Conservation (phyloP, 1,140 invertebrate genomes). For the Pachyrhynchus sulphureomaculatus region DNA sequence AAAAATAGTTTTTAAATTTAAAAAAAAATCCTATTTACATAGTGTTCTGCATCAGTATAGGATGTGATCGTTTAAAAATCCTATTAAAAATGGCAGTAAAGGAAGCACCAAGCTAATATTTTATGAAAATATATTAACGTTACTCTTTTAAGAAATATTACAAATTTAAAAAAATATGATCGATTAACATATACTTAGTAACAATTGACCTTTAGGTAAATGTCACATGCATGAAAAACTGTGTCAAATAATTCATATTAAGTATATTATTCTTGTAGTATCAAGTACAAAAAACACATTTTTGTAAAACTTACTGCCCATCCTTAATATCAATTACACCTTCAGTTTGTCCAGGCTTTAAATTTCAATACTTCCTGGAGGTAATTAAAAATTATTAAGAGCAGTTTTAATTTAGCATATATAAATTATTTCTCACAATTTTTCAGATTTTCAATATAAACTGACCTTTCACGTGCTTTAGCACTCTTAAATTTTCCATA, state of each 20-base stretch:
- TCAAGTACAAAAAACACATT: no score
- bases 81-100: conserved; percentile 15
- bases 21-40: conserved; percentile 14
- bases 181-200: conserved; percentile 5
- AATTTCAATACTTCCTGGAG: no score
- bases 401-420: no score
- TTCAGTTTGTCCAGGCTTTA: no score
- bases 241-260: no score
- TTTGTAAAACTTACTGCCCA: no score
- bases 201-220: not conserved
- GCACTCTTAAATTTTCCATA: not conserved
- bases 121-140: conserved; percentile 13
- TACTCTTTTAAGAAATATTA: not conserved
- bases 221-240: no score
- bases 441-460: not conserved
- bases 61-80: conserved; percentile 7
- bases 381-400: no score
- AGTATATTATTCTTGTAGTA: no score
- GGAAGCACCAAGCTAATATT: conserved; percentile 33
- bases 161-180: conserved; percentile 11
- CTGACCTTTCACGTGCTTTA: not conserved
- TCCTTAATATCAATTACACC: no score
- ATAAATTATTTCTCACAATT: no score
- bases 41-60: conserved; percentile 11
- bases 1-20: conserved; percentile 26